These are phyloP conservation scores for Trichogramma dendrolimi DNA, from an alignment of 2,888 invertebrate genomes.

Conservation along the genomic window DNA sequence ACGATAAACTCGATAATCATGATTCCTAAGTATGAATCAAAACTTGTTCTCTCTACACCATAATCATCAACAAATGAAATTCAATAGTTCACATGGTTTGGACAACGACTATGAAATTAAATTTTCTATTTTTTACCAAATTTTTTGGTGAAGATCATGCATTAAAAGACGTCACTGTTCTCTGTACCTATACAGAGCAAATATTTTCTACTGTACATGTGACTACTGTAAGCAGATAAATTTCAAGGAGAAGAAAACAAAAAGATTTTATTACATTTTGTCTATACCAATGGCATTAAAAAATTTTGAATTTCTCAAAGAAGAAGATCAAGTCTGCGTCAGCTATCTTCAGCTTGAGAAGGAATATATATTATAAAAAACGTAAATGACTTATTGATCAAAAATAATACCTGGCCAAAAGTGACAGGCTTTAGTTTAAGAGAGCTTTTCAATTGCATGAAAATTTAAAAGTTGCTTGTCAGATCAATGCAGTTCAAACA, in stretches of 20 bases:
- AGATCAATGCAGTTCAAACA: constrained; percentile 4
- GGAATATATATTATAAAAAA: constrained; percentile 17
- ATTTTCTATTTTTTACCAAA: constrained; percentile 5
- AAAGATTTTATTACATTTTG: constrained; percentile 13
- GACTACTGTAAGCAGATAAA: constrained; percentile 16
- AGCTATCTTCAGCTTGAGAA: constrained; percentile 10
- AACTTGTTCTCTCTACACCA: constrained; percentile 14
- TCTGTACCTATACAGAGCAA: constrained; percentile 15
- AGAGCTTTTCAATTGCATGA: constrained; percentile 6
- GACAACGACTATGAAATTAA: constrained; percentile 2
- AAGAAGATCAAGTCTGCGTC: constrained; percentile 16
- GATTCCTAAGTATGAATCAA: neutral
- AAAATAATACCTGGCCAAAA: constrained; percentile 13
- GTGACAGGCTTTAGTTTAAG: constrained; percentile 3
- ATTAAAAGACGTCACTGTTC: constrained; percentile 11
- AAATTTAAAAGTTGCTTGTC: neutral
- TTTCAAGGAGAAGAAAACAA: constrained; percentile 18
- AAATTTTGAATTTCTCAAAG: constrained; percentile 15
- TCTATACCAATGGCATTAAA: constrained; percentile 12
- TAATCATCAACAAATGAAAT: neutral
- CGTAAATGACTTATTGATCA: constrained; percentile 6
- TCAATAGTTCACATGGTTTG: constrained; percentile 7
- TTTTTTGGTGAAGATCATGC: constrained; percentile 10
- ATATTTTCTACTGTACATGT: constrained; percentile 5
- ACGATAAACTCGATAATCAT: neutral